A percentile compares a stretch with the other conserved stretches of the same genome.
Evolutionary conservation across 1,140 invertebrate genomes (phyloP).

Genomic region (Drosophila athabasca): DNA sequence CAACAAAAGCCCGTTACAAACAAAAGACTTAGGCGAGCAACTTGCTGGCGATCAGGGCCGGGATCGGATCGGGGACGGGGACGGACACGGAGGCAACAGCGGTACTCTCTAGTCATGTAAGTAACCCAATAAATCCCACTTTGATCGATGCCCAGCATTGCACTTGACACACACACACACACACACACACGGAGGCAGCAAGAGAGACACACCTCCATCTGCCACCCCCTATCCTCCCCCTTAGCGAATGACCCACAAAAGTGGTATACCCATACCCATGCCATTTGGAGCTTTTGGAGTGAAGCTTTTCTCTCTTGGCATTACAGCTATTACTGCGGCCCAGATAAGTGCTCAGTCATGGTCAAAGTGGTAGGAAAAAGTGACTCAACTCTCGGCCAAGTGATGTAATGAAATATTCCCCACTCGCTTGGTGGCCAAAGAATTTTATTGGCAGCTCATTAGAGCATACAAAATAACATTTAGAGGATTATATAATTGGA

Average conservation of each 20-base stretch:
- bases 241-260: conserved; percentile 69
- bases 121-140: conserved; percentile 72
- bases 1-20: conserved; percentile 42
- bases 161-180: conserved; percentile 63
- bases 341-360: conserved; percentile 73
- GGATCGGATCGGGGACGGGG: background rate
- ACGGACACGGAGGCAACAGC: conserved; percentile 16
- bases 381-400: conserved; percentile 62
- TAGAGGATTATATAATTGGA: too few relatives aligned
- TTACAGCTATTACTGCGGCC: conserved; percentile 48
- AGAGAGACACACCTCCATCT: conserved; percentile 18
- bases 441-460: conserved; percentile 56
- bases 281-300: conserved; percentile 57
- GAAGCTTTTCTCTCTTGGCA: conserved; percentile 55
- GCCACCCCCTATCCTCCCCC: conserved; percentile 29
- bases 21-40: conserved; percentile 77
- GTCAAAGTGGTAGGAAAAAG: conserved; percentile 43
- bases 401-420: conserved; percentile 60
- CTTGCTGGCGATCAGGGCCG: conserved; percentile 24
- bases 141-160: conserved; percentile 75
- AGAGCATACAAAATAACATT: background rate
- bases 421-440: conserved; percentile 34
- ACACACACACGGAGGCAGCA: conserved; percentile 7
- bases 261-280: conserved; percentile 31
- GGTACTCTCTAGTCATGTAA: conserved; percentile 64